These are phyloP conservation scores for Atlantisia rogersi DNA, from an alignment of 2,113 vertebrate species.

Conservation along the genomic window DNA sequence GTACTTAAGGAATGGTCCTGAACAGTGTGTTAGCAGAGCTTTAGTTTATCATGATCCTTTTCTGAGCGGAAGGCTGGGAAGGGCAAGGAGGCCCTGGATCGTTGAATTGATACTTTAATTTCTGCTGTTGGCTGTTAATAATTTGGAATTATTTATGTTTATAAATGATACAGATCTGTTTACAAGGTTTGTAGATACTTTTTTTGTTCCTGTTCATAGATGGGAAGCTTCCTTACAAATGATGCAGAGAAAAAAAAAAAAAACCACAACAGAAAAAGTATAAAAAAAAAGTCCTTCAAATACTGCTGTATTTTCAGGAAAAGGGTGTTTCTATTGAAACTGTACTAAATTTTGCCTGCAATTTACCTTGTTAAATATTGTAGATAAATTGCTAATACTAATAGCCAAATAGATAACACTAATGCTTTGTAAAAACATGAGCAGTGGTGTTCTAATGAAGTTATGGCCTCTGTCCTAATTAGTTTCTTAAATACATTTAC, in stretches of 20 bases:
- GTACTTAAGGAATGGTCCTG: constrained; percentile 81
- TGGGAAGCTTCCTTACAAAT: constrained; percentile 97
- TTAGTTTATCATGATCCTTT: constrained; percentile 89
- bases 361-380: constrained; percentile 99
- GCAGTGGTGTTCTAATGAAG: constrained; percentile 88
- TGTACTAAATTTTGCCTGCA: constrained; percentile 99
- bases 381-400: constrained; percentile 98
- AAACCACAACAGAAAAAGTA: background rate
- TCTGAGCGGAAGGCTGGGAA: constrained; percentile 76
- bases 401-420: constrained; percentile 99
- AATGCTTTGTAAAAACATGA: constrained; percentile 95
- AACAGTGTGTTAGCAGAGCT: constrained; percentile 79
- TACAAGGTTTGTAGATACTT: constrained; percentile 99
- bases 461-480: constrained; percentile 89
- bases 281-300: constrained; percentile 91
- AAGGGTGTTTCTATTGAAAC: constrained; percentile 99
- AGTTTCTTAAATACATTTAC: constrained; percentile 93
- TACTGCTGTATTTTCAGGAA: constrained; percentile 99
- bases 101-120: constrained; percentile 89
- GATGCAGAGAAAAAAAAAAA: constrained; percentile 83
- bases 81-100: constrained; percentile 83
- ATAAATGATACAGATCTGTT: constrained; percentile 99
- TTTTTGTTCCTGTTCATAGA: constrained; percentile 96
- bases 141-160: constrained; percentile 99
- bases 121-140: constrained; percentile 99